A percentile compares a stretch with the other conserved stretches of the same genome.
Evolutionary conservation across 2,797 vertebrate species (phyloP).

Genomic region (Premnoplex brunnescens): DNA sequence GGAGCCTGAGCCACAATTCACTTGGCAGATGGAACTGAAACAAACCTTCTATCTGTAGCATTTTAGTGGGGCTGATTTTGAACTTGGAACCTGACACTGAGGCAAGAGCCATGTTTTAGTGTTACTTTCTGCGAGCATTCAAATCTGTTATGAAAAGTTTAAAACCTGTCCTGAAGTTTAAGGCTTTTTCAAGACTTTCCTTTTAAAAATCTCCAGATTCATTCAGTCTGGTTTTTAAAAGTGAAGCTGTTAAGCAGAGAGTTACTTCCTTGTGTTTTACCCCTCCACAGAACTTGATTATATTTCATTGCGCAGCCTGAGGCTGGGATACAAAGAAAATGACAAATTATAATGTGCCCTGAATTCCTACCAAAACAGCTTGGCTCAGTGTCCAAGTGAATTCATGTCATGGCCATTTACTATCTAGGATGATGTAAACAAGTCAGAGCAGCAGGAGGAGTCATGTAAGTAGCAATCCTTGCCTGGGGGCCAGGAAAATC

Average conservation of each 20-base stretch:
- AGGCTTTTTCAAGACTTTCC: not conserved
- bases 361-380: conserved; percentile 48
- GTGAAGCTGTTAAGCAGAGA: not conserved
- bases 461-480: conserved; percentile 47
- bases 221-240: not conserved
- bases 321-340: conserved; percentile 41
- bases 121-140: not conserved
- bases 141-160: not conserved
- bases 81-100: not conserved
- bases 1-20: not conserved
- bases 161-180: not conserved
- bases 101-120: not conserved
- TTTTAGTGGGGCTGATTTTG: not conserved
- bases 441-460: conserved; percentile 42
- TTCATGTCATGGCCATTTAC: conserved; percentile 30
- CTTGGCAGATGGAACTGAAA: not conserved
- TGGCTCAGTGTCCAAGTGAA: conserved; percentile 33
- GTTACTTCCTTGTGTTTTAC: conserved; percentile 1
- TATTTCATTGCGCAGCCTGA: not conserved
- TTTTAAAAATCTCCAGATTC: not conserved
- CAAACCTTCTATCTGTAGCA: not conserved
- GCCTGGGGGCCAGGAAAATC: conserved; percentile 45
- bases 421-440: conserved; percentile 57
- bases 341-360: conserved; percentile 44
- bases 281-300: conserved; percentile 1